phyloP scores from a whole-genome alignment of 2,888 invertebrate genomes.

The Eutolmus rufibarbis region DNA sequence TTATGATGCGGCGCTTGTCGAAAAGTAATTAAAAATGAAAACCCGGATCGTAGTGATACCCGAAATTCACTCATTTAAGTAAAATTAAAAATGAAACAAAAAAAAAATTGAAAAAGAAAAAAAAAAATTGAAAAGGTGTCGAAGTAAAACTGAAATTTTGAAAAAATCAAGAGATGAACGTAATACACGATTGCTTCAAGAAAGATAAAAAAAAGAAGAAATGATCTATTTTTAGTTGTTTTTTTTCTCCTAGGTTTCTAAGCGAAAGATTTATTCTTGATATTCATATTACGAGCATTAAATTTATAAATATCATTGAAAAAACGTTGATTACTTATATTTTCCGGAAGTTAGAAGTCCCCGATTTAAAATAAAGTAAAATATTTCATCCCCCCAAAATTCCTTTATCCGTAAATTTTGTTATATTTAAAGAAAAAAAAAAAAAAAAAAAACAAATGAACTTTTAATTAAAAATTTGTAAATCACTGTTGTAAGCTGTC shows the following conservation, averaged over 20 bases:
- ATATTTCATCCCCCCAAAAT: background rate
- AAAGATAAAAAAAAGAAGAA: background rate
- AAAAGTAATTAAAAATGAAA: background rate
- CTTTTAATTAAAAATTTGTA: background rate
- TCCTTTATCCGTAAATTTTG: background rate
- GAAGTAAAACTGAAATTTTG: background rate
- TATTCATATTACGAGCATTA: conserved; percentile 10
- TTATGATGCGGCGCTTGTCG: background rate
- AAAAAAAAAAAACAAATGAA: background rate
- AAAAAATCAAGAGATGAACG: background rate
- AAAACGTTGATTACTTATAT: conserved; percentile 10
- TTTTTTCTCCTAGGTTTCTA: background rate
- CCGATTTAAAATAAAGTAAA: background rate
- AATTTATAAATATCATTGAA: background rate
- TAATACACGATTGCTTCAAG: background rate
- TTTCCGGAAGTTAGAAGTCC: background rate
- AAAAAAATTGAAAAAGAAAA: background rate
- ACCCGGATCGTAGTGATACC: background rate
- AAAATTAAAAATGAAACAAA: background rate
- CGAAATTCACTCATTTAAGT: background rate
- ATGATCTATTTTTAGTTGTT: background rate
- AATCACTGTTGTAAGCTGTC: conserved; percentile 15
- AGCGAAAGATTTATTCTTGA: conserved; percentile 27
- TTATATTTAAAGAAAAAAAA: background rate
- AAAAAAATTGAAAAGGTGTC: background rate